Evolutionary conservation across 1,140 invertebrate genomes (phyloP), one percentile per base, ranked within the genome.

Genomic region (Drosophila nebulosa): DNA sequence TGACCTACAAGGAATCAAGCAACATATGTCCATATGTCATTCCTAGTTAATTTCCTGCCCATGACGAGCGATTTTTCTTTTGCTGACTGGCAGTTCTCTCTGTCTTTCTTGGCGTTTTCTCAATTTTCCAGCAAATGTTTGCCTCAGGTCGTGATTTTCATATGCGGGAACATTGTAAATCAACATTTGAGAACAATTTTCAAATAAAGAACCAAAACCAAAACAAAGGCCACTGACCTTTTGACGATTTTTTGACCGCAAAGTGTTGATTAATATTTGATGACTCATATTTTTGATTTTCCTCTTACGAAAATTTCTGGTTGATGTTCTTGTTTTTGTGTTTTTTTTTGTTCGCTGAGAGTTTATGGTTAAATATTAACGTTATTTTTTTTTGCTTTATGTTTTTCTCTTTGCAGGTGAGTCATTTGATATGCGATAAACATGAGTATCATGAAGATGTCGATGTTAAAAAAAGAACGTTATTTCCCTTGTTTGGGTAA

Each of bases 41-140:
- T 32, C 55, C 59, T 64, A 74, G 70, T 74, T 74, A 74, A 74
- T 74, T 74, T 74, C 71, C 71, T 74, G 71, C 46, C 59, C 71
- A 74, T 74, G 71, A 74, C 70, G 51, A 56, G 63, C 27, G 46
- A 52, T 56, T 67, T 74, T 56, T 18, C 56, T 52, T 52, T 24
- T 61, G 14, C 53, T 57, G 30, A 32, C 30, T 32, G 30, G 30
- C 30, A 32, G 1, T n/a, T 42, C 63, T 52, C 39, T 39, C 5
- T 0, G 4, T 39, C 14, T 39, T n/a, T 16, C 36, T 6, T n/a
- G n/a, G n/a, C 12, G 14, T 5, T 16, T n/a, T 7, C 6, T 18
- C 51, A 60, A 59, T 72, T 70, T 58, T 69, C 22, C 63, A 36
- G n/a, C 18, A 32, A 35, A 27, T 67, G 55, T 16, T 64, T 64